Evolutionary conservation across 2,797 vertebrate species (phyloP).

Genomic region (Enteromius anoplus): DNA sequence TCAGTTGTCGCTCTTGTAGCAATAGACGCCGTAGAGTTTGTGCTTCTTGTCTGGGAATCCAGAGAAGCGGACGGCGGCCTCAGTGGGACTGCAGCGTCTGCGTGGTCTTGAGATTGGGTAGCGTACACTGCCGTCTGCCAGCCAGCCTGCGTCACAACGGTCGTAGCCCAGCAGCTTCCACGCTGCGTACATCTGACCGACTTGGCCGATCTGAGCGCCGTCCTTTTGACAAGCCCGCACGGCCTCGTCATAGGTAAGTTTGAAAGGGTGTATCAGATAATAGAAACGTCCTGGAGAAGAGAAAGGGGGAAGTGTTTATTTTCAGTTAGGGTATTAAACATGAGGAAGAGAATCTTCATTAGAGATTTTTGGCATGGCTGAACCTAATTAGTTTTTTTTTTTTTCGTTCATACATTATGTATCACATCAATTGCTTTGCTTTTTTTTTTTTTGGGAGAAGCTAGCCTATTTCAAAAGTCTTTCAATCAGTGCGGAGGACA

Average conservation of each 20-base stretch:
- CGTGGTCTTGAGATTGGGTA: conserved; percentile 90
- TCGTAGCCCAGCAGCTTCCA: conserved; percentile 95
- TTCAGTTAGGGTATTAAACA: neutral
- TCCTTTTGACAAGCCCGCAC: conserved; percentile 87
- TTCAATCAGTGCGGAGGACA: conserved; percentile 45
- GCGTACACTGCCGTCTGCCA: conserved; percentile 93
- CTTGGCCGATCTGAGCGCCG: conserved; percentile 90
- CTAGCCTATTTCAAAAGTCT: neutral
- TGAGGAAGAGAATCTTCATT: neutral
- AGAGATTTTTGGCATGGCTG: conserved; percentile 2
- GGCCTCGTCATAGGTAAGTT: conserved; percentile 91
- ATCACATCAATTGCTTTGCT: neutral
- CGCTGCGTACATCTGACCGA: conserved; percentile 93
- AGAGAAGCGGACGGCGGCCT: conserved; percentile 88
- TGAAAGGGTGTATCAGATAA: conserved; percentile 90
- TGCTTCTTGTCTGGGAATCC: conserved; percentile 97
- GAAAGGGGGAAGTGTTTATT: conserved; percentile 2
- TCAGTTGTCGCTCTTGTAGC: conserved; percentile 89
- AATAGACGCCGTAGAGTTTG: conserved; percentile 96
- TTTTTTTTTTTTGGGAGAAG: neutral
- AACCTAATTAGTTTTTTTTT: neutral
- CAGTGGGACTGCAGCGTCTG: conserved; percentile 89
- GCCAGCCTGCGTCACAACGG: conserved; percentile 93
- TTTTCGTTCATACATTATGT: neutral
- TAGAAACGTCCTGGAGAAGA: conserved; percentile 86